Percentiles rank a stretch among this genome's conserved stretches.
These are phyloP conservation scores for Epinotia ramella DNA, from an alignment of 2,888 invertebrate species.

Conservation along the genomic window DNA sequence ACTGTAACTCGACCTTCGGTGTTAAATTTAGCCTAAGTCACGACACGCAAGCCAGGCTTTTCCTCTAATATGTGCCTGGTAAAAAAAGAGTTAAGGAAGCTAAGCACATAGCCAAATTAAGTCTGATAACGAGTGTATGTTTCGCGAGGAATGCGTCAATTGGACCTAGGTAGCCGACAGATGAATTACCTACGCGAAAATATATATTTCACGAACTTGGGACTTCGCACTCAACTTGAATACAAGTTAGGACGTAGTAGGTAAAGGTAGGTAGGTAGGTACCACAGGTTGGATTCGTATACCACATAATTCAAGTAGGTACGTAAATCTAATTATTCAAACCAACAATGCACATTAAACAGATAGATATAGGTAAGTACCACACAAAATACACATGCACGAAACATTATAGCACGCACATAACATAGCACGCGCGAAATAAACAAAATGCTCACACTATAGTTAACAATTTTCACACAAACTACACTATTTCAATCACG, in stretches of 20 bases:
- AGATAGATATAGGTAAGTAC: neutral
- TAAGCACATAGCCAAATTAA: neutral
- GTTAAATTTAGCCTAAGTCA: slow-evolving; percentile 22
- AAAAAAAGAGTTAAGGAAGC: slow-evolving; percentile 5
- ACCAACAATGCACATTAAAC: slow-evolving; percentile 7
- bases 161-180: neutral
- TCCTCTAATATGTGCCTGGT: slow-evolving; percentile 1
- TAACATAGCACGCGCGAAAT: slow-evolving; percentile 21
- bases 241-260: neutral
- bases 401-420: slow-evolving; percentile 29
- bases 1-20: slow-evolving; percentile 18
- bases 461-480: slow-evolving; percentile 14
- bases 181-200: neutral
- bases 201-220: neutral
- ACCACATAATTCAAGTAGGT: neutral
- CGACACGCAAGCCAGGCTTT: slow-evolving; percentile 33
- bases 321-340: neutral
- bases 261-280: no score
- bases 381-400: slow-evolving; percentile 34
- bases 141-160: neutral
- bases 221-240: neutral
- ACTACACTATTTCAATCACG: slow-evolving; percentile 12
- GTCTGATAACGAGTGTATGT: neutral
- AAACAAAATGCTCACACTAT: slow-evolving; percentile 29
- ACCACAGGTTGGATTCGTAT: neutral